Percentiles rank a stretch among this genome's conserved stretches.
phyloP scores from a whole-genome alignment of 1,140 invertebrate genomes.

The Temnothorax longispinosus region DNA sequence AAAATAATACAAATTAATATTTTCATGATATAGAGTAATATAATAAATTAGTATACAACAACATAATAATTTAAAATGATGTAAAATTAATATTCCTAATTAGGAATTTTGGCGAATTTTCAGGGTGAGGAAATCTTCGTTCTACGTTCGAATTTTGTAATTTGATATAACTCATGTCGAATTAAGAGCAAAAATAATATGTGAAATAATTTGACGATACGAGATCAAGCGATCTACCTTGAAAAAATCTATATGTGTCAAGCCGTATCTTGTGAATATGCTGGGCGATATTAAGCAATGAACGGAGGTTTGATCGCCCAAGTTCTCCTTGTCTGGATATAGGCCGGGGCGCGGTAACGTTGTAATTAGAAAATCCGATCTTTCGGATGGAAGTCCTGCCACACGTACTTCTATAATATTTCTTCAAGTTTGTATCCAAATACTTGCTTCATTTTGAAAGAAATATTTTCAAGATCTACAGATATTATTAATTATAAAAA shows the following conservation, averaged over 20 bases:
- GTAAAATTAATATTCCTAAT: background rate
- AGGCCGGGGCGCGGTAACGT: background rate
- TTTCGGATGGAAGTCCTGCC: conserved; percentile 28
- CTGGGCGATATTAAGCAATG: conserved; percentile 53
- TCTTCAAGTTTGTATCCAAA: background rate
- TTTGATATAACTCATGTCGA: background rate
- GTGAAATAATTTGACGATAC: background rate
- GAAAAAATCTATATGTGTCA: conserved; percentile 47
- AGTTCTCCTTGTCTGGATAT: background rate
- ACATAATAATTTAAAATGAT: background rate
- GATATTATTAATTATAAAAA: background rate
- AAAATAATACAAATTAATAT: conserved; percentile 3
- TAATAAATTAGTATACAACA: background rate
- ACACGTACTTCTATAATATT: conserved; percentile 30
- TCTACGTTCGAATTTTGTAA: background rate
- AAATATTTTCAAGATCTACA: background rate
- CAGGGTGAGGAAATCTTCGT: background rate
- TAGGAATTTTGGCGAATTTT: background rate
- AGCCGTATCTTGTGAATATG: conserved; percentile 45
- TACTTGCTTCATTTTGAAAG: background rate
- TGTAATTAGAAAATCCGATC: background rate
- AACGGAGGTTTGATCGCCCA: conserved; percentile 10
- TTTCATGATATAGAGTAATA: background rate
- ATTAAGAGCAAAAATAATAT: background rate
- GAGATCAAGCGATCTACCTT: conserved; percentile 45